Percentiles rank a stretch among this genome's conserved stretches.
Conservation (phyloP, 1,140 invertebrate genomes). For the Drosophila cardini region DNA sequence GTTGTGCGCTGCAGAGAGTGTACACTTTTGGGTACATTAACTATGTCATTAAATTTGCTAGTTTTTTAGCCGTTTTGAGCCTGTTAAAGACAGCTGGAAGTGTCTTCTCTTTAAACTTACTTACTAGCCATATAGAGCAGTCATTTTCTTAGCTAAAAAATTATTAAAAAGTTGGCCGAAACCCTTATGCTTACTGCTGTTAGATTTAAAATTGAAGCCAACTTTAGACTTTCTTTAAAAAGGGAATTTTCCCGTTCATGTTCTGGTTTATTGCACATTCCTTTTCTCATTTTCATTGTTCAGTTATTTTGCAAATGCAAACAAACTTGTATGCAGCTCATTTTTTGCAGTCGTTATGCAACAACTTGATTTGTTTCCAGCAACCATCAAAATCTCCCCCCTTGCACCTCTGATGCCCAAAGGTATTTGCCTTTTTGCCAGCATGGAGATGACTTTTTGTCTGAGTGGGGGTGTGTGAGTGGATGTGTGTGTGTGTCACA, state of each 20-base stretch:
- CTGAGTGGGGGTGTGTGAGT: background rate
- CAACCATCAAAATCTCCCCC: background rate
- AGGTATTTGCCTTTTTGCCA: conserved; percentile 17
- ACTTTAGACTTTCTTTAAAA: background rate
- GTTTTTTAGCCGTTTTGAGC: background rate
- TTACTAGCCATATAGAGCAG: too few relatives aligned
- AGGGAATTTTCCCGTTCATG: background rate
- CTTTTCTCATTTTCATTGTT: conserved; percentile 13
- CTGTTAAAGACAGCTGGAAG: too few relatives aligned
- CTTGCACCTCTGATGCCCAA: background rate
- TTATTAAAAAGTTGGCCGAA: too few relatives aligned
- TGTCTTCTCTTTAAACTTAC: too few relatives aligned
- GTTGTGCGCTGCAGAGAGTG: conserved; percentile 16
- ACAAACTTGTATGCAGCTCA: conserved; percentile 44
- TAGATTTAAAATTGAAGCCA: too few relatives aligned
- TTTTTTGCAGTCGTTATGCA: conserved; percentile 51
- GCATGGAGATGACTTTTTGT: background rate
- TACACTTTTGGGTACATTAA: conserved; percentile 15
- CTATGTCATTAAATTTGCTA: background rate
- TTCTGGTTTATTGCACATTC: background rate
- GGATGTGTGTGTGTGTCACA: background rate
- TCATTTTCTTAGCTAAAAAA: too few relatives aligned
- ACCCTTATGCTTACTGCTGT: too few relatives aligned
- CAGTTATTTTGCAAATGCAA: conserved; percentile 17
- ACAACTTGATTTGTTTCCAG: conserved; percentile 52